A percentile compares a stretch with the other conserved stretches of the same genome.
These are phyloP conservation scores for Ariopsis seemanni DNA, from an alignment of 2,113 vertebrate species.

Conservation along the genomic window DNA sequence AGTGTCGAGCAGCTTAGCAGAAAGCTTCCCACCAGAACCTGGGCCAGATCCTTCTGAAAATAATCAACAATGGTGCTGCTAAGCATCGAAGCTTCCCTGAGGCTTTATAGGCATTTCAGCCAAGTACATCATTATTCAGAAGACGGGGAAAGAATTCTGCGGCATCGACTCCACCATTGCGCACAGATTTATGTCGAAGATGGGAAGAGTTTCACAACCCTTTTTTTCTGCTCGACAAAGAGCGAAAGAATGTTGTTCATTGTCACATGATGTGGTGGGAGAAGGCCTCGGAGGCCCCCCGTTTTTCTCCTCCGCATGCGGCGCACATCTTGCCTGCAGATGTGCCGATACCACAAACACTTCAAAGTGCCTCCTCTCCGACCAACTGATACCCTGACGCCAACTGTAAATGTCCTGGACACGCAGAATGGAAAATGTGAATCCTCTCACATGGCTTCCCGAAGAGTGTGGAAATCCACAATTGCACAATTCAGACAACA, in stretches of 20 bases:
- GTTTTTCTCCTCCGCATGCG: slow-evolving; percentile 8
- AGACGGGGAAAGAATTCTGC: slow-evolving; percentile 2
- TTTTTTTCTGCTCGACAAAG: slow-evolving; percentile 61
- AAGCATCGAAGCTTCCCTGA: slow-evolving; percentile 30
- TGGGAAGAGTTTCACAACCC: slow-evolving; percentile 38
- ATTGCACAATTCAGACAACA: slow-evolving; percentile 43
- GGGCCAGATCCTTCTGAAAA: slow-evolving; percentile 39
- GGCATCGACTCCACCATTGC: not conserved
- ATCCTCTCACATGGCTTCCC: slow-evolving; percentile 71
- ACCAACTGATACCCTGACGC: slow-evolving; percentile 87
- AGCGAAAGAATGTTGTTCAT: slow-evolving; percentile 80
- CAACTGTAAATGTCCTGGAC: slow-evolving; percentile 91
- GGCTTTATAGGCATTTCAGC: slow-evolving; percentile 30
- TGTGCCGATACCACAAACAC: slow-evolving; percentile 86
- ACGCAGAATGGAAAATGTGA: slow-evolving; percentile 90
- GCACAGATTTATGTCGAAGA: slow-evolving; percentile 44
- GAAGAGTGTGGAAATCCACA: slow-evolving; percentile 43
- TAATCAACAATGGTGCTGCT: slow-evolving; percentile 39
- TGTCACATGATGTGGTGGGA: slow-evolving; percentile 83
- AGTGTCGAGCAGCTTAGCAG: not conserved
- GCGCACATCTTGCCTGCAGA: slow-evolving; percentile 87
- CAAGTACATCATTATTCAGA: slow-evolving; percentile 43
- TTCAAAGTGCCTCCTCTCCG: slow-evolving; percentile 88
- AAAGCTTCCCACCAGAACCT: slow-evolving; percentile 23
- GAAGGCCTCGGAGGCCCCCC: slow-evolving; percentile 26